These are phyloP conservation scores for Aethina tumida DNA, from an alignment of 1,140 invertebrate species.

Conservation along the genomic window DNA sequence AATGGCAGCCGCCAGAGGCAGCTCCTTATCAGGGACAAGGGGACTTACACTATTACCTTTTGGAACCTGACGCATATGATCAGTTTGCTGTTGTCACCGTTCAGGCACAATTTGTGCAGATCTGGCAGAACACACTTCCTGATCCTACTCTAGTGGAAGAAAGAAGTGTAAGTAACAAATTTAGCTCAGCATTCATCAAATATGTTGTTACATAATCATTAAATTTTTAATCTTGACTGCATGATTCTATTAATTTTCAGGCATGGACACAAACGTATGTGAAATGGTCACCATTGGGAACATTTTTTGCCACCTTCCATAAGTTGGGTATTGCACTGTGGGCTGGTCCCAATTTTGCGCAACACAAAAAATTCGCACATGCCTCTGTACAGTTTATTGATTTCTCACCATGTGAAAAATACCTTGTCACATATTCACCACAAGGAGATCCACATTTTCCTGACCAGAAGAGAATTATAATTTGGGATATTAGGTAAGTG, in stretches of 20 bases:
- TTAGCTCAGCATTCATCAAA: slow-evolving; percentile 1
- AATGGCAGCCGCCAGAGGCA: slow-evolving; percentile 83
- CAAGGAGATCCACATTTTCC: slow-evolving; percentile 50
- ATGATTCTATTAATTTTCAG: slow-evolving; percentile 43
- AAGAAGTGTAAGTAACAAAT: slow-evolving; percentile 53
- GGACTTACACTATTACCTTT: slow-evolving; percentile 84
- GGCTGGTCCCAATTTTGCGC: slow-evolving; percentile 88
- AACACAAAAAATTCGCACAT: slow-evolving; percentile 88
- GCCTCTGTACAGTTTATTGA: slow-evolving; percentile 89
- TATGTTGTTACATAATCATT: background rate
- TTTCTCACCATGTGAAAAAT: slow-evolving; percentile 96
- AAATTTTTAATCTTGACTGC: too few relatives aligned
- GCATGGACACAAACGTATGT: slow-evolving; percentile 92
- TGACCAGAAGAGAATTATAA: slow-evolving; percentile 67
- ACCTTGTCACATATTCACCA: slow-evolving; percentile 86
- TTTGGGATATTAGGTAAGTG: slow-evolving; percentile 81
- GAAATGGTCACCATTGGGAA: slow-evolving; percentile 94
- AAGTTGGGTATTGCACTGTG: slow-evolving; percentile 91
- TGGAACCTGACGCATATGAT: slow-evolving; percentile 90
- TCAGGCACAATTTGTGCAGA: slow-evolving; percentile 65
- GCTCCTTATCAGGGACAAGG: slow-evolving; percentile 79
- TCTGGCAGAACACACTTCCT: slow-evolving; percentile 84
- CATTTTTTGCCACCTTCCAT: slow-evolving; percentile 93
- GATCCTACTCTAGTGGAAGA: slow-evolving; percentile 78
- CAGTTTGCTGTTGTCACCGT: slow-evolving; percentile 88